Evolutionary conservation across 92 coral and sea anemone genomes (phyloP).

Genomic region (Metridium senile): DNA sequence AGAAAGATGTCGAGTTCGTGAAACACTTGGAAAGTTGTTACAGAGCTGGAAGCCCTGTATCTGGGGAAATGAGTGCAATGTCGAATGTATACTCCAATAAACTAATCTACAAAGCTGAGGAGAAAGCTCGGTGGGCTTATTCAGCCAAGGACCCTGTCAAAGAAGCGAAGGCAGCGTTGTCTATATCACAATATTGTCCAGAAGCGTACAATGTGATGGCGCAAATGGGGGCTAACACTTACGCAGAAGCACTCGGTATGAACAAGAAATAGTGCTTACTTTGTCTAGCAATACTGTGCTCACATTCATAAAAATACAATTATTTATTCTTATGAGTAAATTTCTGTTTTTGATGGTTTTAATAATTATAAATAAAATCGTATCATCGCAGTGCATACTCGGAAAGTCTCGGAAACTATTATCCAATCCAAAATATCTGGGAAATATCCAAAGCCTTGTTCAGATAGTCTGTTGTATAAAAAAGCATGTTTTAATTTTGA

Average conservation of each 20-base stretch:
- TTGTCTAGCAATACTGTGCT: not conserved
- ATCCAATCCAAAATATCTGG: too few species aligned
- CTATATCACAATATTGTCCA: conserved; percentile 63
- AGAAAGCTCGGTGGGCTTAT: conserved; percentile 64
- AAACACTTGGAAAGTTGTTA: conserved; percentile 34
- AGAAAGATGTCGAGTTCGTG: conserved; percentile 55
- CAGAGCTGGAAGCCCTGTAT: conserved; percentile 39
- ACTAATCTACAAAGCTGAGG: conserved; percentile 55
- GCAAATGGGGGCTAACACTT: conserved; percentile 58
- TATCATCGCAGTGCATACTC: too few species aligned
- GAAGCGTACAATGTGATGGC: conserved; percentile 76
- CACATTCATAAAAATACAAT: too few species aligned
- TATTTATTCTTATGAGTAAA: too few species aligned
- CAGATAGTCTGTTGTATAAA: too few species aligned
- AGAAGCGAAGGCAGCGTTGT: conserved; percentile 58
- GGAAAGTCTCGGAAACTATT: too few species aligned
- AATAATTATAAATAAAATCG: too few species aligned
- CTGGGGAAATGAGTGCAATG: conserved; percentile 47
- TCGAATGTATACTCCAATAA: conserved; percentile 33
- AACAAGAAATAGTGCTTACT: not conserved
- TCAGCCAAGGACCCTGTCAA: conserved; percentile 44
- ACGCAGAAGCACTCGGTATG: conserved; percentile 73
- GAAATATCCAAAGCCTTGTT: too few species aligned
- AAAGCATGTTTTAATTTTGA: too few species aligned
- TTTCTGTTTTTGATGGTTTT: too few species aligned